Evolutionary conservation across 1,140 invertebrate genomes (phyloP), one percentile per base, ranked within the genome.

Genomic region (Charaxes varanes): DNA sequence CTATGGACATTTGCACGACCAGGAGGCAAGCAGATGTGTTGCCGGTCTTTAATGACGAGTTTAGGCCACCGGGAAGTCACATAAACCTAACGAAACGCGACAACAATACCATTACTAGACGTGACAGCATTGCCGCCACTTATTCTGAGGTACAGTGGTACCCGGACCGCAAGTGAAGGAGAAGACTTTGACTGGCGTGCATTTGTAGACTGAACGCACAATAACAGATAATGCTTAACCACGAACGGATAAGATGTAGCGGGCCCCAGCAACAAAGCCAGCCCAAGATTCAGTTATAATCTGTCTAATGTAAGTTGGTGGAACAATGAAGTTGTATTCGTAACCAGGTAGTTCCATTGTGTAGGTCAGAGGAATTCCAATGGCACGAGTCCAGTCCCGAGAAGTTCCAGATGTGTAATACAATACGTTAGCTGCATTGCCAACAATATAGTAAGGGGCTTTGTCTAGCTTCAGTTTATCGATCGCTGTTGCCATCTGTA

Each of bases 231-330:
- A 41, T 55, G 3, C 22, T 41, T n/a, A 49, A 37, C 30, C 24
- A 18, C 59, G 61, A 10, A 36, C 7, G 31, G 37, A 52, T n/a
- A 73, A 12, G 3, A 76, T 54, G 17, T 63, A 68, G 23, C 53
- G 56, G 4, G 67, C 78, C 15, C 76, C 76, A 17, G 51, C 74
- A 1, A 50, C 67, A 12, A 95, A 85, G 2, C 89, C 90, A 36
- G 89, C 88, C 85, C 91, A 94, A 0, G 93, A 93, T 74, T 97
- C 95, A 11, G 81, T 81, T 0, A 87, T 78, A 10, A 85, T 83
- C 31, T 81, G 77, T 16, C 82, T 45, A 6, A 94, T 91, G 44
- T 91, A 86, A 1, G 71, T 64, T 2, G 87, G 82, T 4, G 92
- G 91, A 0, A 93, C 86, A 27, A 90, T 47, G 41, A 83, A 83